Evolutionary conservation across 2,113 vertebrate genomes (phyloP).

Genomic region (Trachemys scripta): DNA sequence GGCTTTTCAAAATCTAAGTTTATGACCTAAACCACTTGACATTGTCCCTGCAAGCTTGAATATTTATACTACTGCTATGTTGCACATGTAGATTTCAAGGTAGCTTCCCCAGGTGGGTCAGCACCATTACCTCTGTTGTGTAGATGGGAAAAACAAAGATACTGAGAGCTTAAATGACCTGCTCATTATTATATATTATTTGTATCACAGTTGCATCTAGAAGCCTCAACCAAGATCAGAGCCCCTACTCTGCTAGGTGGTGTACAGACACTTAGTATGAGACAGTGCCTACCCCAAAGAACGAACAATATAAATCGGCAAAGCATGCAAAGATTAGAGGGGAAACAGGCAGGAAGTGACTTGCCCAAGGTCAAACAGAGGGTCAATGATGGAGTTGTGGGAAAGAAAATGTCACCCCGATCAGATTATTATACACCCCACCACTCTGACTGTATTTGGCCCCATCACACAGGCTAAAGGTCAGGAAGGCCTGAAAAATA

Average conservation of each 20-base stretch:
- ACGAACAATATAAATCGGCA: background rate
- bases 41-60: background rate
- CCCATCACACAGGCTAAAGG: background rate
- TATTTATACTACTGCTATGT: background rate
- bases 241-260: background rate
- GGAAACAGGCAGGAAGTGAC: background rate
- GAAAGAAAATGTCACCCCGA: background rate
- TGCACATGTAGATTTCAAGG: background rate
- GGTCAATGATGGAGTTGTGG: background rate
- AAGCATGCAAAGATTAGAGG: background rate
- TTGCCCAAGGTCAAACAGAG: background rate
- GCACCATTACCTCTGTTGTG: background rate
- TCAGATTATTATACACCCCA: background rate
- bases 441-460: background rate
- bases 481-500: background rate
- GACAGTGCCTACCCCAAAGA: background rate
- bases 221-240: background rate
- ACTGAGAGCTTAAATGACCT: background rate
- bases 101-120: background rate
- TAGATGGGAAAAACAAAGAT: background rate
- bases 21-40: background rate
- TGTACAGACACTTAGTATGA: background rate
- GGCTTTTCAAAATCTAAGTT: background rate
- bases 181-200: no score
- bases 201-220: background rate